A percentile compares a stretch with the other conserved stretches of the same genome.
Conservation (phyloP, 2,113 vertebrate genomes). For the Amazona guildingii region DNA sequence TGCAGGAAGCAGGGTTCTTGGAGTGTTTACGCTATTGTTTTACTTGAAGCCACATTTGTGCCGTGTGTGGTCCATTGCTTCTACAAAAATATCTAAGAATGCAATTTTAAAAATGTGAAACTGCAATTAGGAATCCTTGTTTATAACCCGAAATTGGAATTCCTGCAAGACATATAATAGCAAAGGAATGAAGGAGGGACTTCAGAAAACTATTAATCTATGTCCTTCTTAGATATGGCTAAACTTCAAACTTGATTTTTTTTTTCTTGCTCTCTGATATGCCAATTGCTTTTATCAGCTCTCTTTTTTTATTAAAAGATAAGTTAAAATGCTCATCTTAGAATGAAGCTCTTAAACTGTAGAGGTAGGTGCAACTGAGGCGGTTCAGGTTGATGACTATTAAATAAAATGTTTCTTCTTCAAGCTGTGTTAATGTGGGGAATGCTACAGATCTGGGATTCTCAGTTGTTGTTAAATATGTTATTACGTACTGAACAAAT, state of each 20-base stretch:
- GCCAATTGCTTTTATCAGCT: not conserved
- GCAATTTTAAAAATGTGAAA: not conserved
- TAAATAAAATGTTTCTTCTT: not conserved
- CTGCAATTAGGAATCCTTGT: not conserved
- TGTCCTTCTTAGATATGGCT: not conserved
- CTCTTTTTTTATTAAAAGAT: not conserved
- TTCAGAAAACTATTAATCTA: not conserved
- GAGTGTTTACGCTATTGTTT: not conserved
- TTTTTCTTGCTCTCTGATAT: not conserved
- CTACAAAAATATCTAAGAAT: not conserved
- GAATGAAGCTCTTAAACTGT: not conserved
- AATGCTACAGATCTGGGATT: not conserved
- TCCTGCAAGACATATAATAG: not conserved
- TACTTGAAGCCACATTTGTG: not conserved
- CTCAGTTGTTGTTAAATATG: not conserved
- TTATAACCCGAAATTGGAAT: not conserved
- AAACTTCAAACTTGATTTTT: not conserved
- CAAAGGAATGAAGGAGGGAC: rapidly evolving
- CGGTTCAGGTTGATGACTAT: not conserved
- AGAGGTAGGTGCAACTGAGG: not conserved
- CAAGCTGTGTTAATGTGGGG: not conserved
- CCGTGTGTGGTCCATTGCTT: not conserved
- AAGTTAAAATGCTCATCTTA: not conserved
- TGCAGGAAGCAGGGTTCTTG: not conserved
- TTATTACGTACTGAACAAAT: not conserved